Base-by-base conservation (phyloP, 1,140 invertebrate species). In the Steinernema feltiae region DNA sequence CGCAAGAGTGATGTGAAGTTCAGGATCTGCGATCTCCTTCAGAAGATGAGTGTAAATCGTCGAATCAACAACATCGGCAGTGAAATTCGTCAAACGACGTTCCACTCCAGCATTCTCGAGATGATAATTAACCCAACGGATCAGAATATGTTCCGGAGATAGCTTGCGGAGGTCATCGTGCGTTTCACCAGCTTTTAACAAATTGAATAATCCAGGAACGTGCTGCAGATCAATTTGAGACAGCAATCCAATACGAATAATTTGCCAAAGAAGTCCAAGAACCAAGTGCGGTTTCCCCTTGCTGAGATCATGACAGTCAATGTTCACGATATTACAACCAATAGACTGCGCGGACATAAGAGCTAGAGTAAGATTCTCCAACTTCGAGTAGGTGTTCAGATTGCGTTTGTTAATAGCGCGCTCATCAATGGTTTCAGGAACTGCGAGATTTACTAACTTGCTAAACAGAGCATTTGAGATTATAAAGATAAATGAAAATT, bases 51-150 rank as follows among this genome's bases (percentile, higher is more conserved):
- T 92, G 87, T 99, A 99, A 71, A 97, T 92, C 88, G 96, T 94
- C 0, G 95, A 98, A 86, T 99, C 96, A 81, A 87, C 88, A 81
- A 99, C 95, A 87, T 99, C 96, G 35, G 90, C 91, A 75, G 93
- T 92, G 90, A 99, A 98, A 88, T 99, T 99, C 84, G 90, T 92
- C 86, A 97, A 93, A 70, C 93, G 90, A 48, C 84, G 78, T 48
- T 82, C 78, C 35, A 74, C 78, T 27, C 86, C 86, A 35, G 88
- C 85, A 30, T 84, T 69, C 84, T 93, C 91, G 84, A 99, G 87
- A 86, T 99, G 97, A 88, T 98, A 95, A 88, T 99, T 99, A 31
- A 99, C 97, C 97, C 97, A 99, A 82, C 97, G 90, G 7, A 99
- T 88, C 0, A 99, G 89, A 82, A 99, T 97, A n/a, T 94, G 92